Evolutionary conservation across 2,888 invertebrate genomes (phyloP), one percentile per base, ranked within the genome.

Genomic region (Drosophila neonasuta): DNA sequence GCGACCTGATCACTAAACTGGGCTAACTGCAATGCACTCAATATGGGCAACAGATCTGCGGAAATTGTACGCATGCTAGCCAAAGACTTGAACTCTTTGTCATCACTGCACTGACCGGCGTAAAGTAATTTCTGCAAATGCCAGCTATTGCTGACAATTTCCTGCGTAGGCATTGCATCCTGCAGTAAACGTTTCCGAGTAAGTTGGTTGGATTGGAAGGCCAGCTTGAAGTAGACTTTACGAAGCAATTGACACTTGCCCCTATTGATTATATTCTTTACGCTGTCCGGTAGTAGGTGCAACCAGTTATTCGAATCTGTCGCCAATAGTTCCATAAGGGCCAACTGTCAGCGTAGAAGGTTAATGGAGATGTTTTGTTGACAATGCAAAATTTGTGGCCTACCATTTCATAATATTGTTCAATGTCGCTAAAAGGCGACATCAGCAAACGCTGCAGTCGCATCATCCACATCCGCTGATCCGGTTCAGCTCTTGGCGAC

Each of bases 341-440:
- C 66, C 15, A 70, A 32, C 82, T 83, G 6, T 20, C 5, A 5
- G 0, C 10, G 6, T 13, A 3, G 2, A 32, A 13, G 13, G 8
- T 44, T 0, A 10, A 0, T 36, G 11, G 11, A 5, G 4, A n/a
- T 36, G 11, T 36, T 36, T 11, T 36, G 6, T n/a, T 36, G 1
- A 36, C 5, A 36, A 6, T 5, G n/a, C 3, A 11, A 4, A 34
- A 6, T 24, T 10, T 3, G 2, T 2, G 1, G 34, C 59, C 76
- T 49, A 87, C 87, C 62, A 79, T 59, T 66, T 86, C 76, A 44
- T 87, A 88, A 51, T 83, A 88, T 9, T 63, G 45, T n/a, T 62
- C 63, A 9, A 30, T 34, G 29, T 65, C 20, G 2, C 17, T 71
- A 2, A 68, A 30, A 2, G 59, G 55, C 0, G 20, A 11, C 0